These are phyloP conservation scores for Smutsia gigantea DNA, from an alignment of 2,797 vertebrate genomes.

Conservation along the genomic window DNA sequence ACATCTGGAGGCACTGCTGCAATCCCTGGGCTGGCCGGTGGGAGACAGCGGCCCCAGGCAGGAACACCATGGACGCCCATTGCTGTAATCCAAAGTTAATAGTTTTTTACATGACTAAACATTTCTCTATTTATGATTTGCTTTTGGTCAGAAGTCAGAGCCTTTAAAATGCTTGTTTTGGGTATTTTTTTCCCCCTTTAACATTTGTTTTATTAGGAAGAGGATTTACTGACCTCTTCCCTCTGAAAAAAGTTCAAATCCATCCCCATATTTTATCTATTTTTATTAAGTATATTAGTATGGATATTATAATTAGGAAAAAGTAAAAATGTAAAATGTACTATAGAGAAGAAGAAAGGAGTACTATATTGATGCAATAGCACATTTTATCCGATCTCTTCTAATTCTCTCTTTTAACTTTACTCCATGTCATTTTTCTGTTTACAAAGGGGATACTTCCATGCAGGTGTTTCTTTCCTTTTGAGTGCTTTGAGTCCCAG, in stretches of 20 bases:
- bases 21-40: background rate
- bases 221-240: background rate
- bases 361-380: too few relatives aligned
- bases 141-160: background rate
- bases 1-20: background rate
- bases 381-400: too few relatives aligned
- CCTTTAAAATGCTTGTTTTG: background rate
- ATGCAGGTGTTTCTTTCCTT: background rate
- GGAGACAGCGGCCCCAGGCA: too few relatives aligned
- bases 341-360: background rate
- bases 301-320: background rate
- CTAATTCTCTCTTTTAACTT: background rate
- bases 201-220: background rate
- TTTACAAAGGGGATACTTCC: background rate
- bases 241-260: background rate
- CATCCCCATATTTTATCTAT: background rate
- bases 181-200: background rate
- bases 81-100: background rate
- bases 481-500: background rate
- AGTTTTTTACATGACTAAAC: background rate
- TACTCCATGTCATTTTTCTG: background rate
- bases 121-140: background rate
- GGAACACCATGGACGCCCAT: rapidly evolving
- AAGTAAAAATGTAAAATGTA: background rate
- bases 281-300: background rate